Evolutionary conservation across 1,140 invertebrate genomes (phyloP).

Genomic region (Ceratosolen fusciceps): DNA sequence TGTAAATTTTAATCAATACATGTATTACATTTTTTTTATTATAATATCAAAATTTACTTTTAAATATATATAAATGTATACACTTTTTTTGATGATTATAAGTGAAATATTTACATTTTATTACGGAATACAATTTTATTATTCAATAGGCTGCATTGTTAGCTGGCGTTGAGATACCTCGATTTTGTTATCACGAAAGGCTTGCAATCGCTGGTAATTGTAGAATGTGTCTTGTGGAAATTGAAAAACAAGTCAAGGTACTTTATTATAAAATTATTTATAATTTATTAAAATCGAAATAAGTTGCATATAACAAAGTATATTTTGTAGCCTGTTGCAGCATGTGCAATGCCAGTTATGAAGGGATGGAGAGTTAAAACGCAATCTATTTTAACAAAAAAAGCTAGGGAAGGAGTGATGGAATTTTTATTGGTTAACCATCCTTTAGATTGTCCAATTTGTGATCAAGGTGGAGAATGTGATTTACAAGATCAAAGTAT

Average conservation of each 20-base stretch:
- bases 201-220: conserved; percentile 98
- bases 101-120: no score
- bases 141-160: conserved; percentile 90
- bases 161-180: conserved; percentile 96
- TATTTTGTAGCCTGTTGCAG: conserved; percentile 93
- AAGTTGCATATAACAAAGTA: background rate
- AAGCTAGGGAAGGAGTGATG: conserved; percentile 98
- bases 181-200: conserved; percentile 99
- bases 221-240: conserved; percentile 99
- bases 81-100: no score
- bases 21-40: no score
- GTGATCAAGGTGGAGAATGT: conserved; percentile 99
- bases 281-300: background rate
- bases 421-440: conserved; percentile 99
- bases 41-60: no score
- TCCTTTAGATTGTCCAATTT: conserved; percentile 99
- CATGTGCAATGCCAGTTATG: conserved; percentile 99
- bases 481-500: conserved; percentile 99
- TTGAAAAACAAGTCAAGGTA: conserved; percentile 93
- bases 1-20: no score
- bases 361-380: conserved; percentile 98
- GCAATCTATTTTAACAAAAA: conserved; percentile 94
- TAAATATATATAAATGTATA: no score
- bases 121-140: conserved; percentile 40
- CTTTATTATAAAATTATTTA: background rate